phyloP scores from a whole-genome alignment of 35 echinoderm and acorn worm species.

The Diadema setosum region DNA sequence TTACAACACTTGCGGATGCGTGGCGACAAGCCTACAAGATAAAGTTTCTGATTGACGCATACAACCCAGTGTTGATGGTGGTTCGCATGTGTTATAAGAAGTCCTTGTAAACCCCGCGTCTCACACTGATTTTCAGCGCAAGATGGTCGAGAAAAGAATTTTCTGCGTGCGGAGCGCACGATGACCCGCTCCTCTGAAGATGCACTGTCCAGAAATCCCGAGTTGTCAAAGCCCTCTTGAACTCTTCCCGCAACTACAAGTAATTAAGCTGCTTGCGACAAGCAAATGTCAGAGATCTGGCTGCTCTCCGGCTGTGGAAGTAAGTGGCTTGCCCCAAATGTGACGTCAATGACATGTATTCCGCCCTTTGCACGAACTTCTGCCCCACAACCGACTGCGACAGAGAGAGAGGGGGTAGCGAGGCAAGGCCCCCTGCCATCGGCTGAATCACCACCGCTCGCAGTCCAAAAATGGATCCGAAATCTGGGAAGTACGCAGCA shows the following conservation, averaged over 20 bases:
- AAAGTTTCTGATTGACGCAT: background rate
- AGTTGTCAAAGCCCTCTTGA: background rate
- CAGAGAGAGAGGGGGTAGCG: background rate
- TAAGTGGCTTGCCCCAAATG: background rate
- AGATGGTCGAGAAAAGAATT: no score
- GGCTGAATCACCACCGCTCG: no score
- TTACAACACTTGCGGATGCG: background rate
- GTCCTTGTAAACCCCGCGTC: no score
- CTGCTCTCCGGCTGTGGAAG: background rate
- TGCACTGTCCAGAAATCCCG: background rate
- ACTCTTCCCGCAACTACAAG: background rate
- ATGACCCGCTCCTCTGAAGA: background rate
- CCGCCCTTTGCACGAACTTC: background rate
- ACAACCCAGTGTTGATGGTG: background rate
- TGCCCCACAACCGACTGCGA: background rate
- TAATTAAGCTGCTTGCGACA: background rate
- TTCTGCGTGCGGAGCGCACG: background rate
- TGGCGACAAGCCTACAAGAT: background rate
- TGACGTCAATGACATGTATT: background rate
- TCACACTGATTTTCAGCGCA: no score
- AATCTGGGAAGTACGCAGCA: background rate
- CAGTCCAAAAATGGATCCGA: background rate
- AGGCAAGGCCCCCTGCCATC: background rate
- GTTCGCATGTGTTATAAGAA: background rate
- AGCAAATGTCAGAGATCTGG: background rate